Conservation (phyloP, 2,888 invertebrate species). For the Argyra leucocephala region DNA sequence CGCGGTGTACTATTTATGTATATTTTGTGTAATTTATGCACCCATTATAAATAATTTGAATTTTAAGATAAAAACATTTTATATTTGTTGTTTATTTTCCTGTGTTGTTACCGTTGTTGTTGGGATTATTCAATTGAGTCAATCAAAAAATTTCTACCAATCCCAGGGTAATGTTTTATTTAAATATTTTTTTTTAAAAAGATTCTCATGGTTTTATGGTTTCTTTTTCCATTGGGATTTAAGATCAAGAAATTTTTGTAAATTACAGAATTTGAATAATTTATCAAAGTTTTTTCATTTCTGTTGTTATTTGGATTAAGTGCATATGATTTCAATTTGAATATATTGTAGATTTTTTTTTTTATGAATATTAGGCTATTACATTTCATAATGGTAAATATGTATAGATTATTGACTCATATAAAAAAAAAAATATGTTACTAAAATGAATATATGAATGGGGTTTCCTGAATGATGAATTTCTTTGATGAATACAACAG, state of each 20-base stretch:
- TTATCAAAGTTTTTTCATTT: not conserved
- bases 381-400: too few species aligned
- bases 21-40: not conserved
- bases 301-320: not conserved
- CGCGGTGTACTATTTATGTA: not conserved
- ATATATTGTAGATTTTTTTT: not conserved
- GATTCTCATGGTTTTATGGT: constrained; percentile 3
- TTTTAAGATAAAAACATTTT: not conserved
- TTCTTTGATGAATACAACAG: too few species aligned
- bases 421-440: too few species aligned
- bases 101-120: not conserved
- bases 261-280: not conserved
- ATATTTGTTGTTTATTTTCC: too few species aligned
- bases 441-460: too few species aligned
- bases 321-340: too few species aligned
- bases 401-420: too few species aligned
- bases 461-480: too few species aligned
- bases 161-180: not conserved
- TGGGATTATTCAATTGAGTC: constrained; percentile 3
- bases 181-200: not conserved
- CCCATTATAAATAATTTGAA: not conserved
- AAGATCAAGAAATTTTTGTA: not conserved
- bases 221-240: not conserved
- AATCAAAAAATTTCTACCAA: not conserved
- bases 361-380: too few species aligned